phyloP scores from a whole-genome alignment of 2,113 vertebrate genomes.

The Ovis canadensis region DNA sequence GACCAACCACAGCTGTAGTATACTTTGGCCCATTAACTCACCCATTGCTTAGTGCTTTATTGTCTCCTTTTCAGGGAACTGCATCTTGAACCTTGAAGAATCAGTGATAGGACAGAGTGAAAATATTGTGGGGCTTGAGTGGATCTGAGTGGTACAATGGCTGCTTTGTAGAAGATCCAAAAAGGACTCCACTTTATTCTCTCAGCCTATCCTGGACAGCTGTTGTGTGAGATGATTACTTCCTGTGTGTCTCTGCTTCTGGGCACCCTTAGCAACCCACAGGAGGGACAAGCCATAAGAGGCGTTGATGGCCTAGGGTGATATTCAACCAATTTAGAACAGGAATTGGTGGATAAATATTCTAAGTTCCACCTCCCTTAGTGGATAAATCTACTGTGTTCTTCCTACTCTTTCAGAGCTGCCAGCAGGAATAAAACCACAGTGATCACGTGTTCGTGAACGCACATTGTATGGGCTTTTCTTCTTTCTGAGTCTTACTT shows the following conservation, averaged over 20 bases:
- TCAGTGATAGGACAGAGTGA: neutral
- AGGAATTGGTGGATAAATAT: neutral
- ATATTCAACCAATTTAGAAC: neutral
- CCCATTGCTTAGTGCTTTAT: neutral
- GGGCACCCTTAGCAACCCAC: neutral
- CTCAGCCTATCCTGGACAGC: neutral
- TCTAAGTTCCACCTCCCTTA: neutral
- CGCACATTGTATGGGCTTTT: neutral
- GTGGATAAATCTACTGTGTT: neutral
- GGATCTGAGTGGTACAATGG: neutral
- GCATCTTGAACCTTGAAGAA: neutral
- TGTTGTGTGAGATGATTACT: neutral
- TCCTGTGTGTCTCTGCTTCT: neutral
- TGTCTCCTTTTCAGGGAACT: neutral
- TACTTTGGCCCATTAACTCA: neutral
- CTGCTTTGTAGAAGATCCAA: neutral
- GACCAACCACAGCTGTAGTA: neutral
- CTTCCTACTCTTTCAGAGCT: neutral
- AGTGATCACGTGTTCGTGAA: neutral
- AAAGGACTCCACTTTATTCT: neutral
- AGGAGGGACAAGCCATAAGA: neutral
- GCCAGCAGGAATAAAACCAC: neutral
- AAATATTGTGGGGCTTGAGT: neutral
- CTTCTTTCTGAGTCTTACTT: neutral
- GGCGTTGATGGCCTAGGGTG: neutral